Conservation (phyloP, 1,140 invertebrate genomes). For the Rhyzopertha dominica region DNA sequence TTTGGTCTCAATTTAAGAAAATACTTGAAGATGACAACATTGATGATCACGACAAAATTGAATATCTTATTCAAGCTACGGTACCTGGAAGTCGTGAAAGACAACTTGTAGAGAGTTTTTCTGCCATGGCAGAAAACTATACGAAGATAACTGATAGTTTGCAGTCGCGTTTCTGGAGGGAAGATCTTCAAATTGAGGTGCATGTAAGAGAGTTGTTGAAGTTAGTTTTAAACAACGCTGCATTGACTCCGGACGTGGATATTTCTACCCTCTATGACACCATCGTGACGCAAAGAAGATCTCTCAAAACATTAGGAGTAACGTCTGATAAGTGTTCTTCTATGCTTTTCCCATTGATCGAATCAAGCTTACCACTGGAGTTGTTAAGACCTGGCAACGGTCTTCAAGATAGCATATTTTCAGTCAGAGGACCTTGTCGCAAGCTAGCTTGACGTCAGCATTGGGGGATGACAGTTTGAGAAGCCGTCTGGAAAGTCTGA, state of each 20-base stretch:
- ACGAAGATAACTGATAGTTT: not conserved
- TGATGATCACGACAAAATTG: constrained; percentile 1
- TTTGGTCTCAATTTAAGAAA: constrained; percentile 10
- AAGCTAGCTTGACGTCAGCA: no score
- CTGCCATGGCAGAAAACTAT: constrained; percentile 5
- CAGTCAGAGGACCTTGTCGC: no score
- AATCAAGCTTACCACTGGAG: constrained; percentile 38
- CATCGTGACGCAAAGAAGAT: constrained; percentile 28
- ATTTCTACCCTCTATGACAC: constrained; percentile 22
- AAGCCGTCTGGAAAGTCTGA: constrained; percentile 21
- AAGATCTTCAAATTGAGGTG: constrained; percentile 7
- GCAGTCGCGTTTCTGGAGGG: constrained; percentile 1
- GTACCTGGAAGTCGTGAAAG: not conserved
- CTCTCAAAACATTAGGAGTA: constrained; percentile 41
- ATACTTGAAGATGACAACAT: constrained; percentile 9
- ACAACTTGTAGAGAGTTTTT: constrained; percentile 11
- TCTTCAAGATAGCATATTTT: constrained; percentile 2
- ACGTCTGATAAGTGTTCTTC: constrained; percentile 38
- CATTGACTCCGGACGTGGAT: constrained; percentile 10
- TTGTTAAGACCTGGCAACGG: constrained; percentile 35
- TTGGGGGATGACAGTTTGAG: no score
- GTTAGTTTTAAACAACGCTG: constrained; percentile 16
- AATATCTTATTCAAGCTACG: constrained; percentile 12
- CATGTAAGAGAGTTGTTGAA: constrained; percentile 33
- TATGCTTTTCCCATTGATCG: constrained; percentile 42